A percentile compares a stretch with the other conserved stretches of the same genome.
Conservation (phyloP, 2,113 vertebrate genomes). For the Oreochromis spilurus region DNA sequence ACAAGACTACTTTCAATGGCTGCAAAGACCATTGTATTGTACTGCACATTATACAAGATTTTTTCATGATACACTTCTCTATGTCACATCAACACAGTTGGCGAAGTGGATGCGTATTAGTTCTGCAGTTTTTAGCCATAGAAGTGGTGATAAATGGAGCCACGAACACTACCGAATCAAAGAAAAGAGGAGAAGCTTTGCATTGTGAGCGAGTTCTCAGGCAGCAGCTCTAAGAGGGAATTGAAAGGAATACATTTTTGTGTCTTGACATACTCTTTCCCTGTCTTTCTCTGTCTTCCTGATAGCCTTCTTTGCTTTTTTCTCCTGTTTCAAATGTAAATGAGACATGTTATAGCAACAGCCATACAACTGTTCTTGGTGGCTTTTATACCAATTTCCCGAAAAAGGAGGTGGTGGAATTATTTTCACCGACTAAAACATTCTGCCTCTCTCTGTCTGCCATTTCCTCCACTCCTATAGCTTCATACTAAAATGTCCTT, state of each 20-base stretch:
- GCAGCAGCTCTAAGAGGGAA: neutral
- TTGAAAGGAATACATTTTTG: conserved; percentile 2
- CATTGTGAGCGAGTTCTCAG: conserved; percentile 17
- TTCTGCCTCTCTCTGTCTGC: neutral
- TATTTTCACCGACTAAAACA: conserved; percentile 5
- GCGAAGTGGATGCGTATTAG: neutral
- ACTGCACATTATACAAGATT: neutral
- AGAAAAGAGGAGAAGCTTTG: neutral
- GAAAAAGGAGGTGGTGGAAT: neutral
- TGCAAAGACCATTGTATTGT: neutral
- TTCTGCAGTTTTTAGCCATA: neutral
- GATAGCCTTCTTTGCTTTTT: conserved; percentile 25
- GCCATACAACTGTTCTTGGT: neutral
- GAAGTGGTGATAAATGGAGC: neutral
- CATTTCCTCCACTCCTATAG: neutral
- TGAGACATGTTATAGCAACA: conserved; percentile 21
- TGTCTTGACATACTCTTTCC: conserved; percentile 1
- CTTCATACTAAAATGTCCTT: neutral
- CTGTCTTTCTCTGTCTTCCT: neutral
- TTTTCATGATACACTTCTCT: neutral
- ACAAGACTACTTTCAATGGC: neutral
- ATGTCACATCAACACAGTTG: neutral
- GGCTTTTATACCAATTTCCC: neutral
- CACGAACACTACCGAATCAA: neutral
- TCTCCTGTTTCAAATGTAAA: conserved; percentile 64